Evolutionary conservation across 2,888 invertebrate species (phyloP).

Genomic region (Julus scandinavius): DNA sequence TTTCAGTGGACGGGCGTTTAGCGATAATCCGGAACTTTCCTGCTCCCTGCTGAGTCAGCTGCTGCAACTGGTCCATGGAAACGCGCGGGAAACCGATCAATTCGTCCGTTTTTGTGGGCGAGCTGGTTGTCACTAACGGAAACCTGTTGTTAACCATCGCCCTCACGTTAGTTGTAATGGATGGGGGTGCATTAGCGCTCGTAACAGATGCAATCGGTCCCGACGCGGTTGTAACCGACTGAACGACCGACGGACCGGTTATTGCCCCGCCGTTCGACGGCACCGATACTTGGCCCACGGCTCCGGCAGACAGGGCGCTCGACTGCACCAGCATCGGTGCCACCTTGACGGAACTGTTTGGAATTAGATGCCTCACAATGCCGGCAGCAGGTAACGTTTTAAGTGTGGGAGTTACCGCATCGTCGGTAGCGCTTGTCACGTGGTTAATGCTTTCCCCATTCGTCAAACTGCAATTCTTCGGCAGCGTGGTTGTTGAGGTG

Average conservation of each 20-base stretch:
- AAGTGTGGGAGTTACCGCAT: neutral
- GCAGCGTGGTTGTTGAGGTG: neutral
- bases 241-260: neutral
- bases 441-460: constrained; percentile 51
- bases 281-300: neutral
- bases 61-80: constrained; percentile 59
- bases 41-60: constrained; percentile 58
- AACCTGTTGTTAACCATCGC: constrained; percentile 31
- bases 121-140: neutral
- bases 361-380: neutral
- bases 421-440: neutral
- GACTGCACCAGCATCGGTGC: neutral
- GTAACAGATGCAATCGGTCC: neutral
- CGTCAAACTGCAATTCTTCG: constrained; percentile 52
- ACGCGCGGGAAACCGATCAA: constrained; percentile 59
- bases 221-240: neutral
- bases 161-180: constrained; percentile 49
- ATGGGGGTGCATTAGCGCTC: neutral
- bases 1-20: constrained; percentile 49
- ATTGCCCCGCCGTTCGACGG: constrained; percentile 4
- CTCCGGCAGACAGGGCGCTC: neutral
- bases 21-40: constrained; percentile 56
- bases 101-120: constrained; percentile 56
- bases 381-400: neutral
- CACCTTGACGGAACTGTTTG: neutral